Base-by-base conservation (phyloP, 2,888 invertebrate species). In the Romanomermis culicivorax region DNA sequence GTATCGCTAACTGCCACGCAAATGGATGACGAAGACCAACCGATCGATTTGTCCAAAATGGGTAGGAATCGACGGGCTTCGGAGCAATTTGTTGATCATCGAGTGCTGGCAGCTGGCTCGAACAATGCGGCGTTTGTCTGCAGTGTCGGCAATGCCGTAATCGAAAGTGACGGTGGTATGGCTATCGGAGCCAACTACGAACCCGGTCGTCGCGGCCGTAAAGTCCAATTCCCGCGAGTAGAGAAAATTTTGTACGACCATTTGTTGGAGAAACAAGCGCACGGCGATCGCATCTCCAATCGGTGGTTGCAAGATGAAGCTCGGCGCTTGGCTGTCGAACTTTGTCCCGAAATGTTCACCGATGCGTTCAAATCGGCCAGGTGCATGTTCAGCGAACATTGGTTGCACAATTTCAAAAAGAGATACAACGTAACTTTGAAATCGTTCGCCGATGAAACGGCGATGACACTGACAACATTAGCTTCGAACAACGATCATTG, bases 361-460 rank as follows among this genome's bases (percentile, higher is more conserved):
- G 56, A 56, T 23, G 55, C 58, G 26, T 55, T 51, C 29, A 58
- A 58, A 43, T 56, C 56, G 36, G 54, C 56, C 36, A 45, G 52
- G 2, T 58, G 58, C 53, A 56, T 56, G 55, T 58, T 58, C 52
- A 47, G 48, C 24, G 58, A 58, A 51, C 58, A 58, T 50, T 58
- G 58, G 58, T 53, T 58, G 42, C 58, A 58, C 51, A 58, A 58
- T 53, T 58, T 58, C 56, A 58, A 58, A 50, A 56, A 56, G 29
- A 49, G 58, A 30, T 58, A 58, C 56, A n/a, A n/a, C n/a, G n/a
- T n/a, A n/a, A n/a, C n/a, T n/a, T n/a, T n/a, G n/a, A n/a, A n/a
- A n/a, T n/a, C n/a, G n/a, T n/a, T n/a, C n/a, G n/a, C n/a, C n/a
- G n/a, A n/a, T n/a, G n/a, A n/a, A n/a, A n/a, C n/a, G n/a, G n/a